Base-by-base conservation (phyloP, 2,797 vertebrate species). In the Potorous gilbertii region DNA sequence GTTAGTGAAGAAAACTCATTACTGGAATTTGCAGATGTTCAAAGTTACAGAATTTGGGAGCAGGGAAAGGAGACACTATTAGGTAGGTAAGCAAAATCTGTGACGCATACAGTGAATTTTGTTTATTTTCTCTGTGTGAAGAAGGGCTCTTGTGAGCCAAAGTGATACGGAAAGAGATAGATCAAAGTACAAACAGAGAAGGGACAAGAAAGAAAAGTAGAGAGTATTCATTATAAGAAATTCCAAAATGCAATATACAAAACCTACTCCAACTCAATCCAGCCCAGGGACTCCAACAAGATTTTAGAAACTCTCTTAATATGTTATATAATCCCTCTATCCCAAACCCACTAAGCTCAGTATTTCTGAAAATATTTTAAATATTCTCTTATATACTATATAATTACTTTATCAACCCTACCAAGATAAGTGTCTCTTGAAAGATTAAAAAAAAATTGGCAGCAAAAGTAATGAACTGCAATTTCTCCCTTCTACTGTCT, bases 1-100 rank as follows among this genome's bases (percentile, higher is more conserved):
- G 81, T 93, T 96, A 92, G 92, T 92, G 92, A 55, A 93, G 96
- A 95, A 95, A 96, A 94, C 90, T 95, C 95, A 96, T 96, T 93
- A 93, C 54, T 46, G 94, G 57, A 74, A 93, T 93, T 66, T 94
- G 87, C 92, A 90, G 93, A 95, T 94, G 94, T 90, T 97, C 40
- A 10, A 54, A 40, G 89, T 90, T 27, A 24, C 27, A 55, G 56
- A 52, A 5, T 93, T 91, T 96, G 94, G 95, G 93, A 92, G 0
- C 31, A 93, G 93, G 66, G 57, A 28, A 24, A 74, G 66, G 54
- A 96, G 90, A 91, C 28, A 34, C 90, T 55, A 55, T 90, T 54
- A 55, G 28, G 50, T 89, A 96, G 95, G 94, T 94, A 97, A 92
- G 93, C 52, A 56, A 91, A 95, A 96, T 96, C 94, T 92, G 95